Conservation (phyloP, 1,140 invertebrate genomes). For the Mesaphorura yosii region DNA sequence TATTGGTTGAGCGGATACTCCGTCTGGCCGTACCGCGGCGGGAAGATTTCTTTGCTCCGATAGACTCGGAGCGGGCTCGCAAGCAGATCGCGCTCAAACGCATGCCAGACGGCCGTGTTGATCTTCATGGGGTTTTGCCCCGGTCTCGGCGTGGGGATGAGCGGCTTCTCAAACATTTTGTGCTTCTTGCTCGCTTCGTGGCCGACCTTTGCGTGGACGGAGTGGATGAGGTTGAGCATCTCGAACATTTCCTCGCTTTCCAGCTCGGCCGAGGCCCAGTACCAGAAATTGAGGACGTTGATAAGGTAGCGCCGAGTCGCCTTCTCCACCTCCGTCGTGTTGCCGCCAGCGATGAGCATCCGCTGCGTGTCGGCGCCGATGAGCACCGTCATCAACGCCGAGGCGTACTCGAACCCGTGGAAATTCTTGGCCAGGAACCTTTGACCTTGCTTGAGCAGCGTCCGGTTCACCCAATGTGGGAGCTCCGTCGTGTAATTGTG, state of each 20-base stretch:
- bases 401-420: not conserved
- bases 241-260: not conserved
- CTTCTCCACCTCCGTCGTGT: not conserved
- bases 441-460: not conserved
- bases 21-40: not conserved
- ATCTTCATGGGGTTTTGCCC: not conserved
- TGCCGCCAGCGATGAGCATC: not conserved
- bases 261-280: not conserved
- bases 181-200: not conserved
- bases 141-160: not conserved
- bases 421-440: not conserved
- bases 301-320: not conserved
- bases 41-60: not conserved
- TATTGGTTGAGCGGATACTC: not conserved
- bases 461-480: not conserved
- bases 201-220: not conserved
- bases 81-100: not conserved
- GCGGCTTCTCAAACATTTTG: not conserved
- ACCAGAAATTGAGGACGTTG: not conserved
- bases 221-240: not conserved
- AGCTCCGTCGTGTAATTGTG: not conserved
- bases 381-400: not conserved
- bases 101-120: not conserved
- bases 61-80: not conserved
- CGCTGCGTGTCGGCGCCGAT: too few species aligned